These are phyloP conservation scores for Drosophila rufa DNA, from an alignment of 1,140 invertebrate species.

Conservation along the genomic window DNA sequence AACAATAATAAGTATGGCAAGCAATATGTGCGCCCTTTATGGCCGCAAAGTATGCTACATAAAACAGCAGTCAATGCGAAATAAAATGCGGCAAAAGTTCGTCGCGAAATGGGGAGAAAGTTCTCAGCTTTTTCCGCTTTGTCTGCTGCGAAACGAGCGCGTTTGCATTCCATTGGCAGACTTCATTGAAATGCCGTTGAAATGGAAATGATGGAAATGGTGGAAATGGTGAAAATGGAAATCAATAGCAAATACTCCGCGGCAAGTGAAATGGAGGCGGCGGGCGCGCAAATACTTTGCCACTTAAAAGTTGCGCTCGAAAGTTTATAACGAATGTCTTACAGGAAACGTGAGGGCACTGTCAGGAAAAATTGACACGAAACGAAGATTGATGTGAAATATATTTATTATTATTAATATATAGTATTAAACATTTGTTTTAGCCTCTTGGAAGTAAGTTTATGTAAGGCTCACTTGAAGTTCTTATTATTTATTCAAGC, in stretches of 20 bases:
- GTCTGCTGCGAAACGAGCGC: constrained; percentile 35
- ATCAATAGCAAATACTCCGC: constrained; percentile 37
- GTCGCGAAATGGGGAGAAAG: constrained; percentile 6
- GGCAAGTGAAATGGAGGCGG: constrained; percentile 28
- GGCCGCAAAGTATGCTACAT: constrained; percentile 70
- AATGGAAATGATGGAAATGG: constrained; percentile 32
- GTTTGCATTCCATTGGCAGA: constrained; percentile 27
- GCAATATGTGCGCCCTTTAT: constrained; percentile 66
- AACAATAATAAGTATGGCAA: constrained; percentile 37
- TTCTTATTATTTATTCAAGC: background rate
- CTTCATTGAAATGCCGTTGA: constrained; percentile 23
- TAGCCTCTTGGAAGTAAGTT: background rate
- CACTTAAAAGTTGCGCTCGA: constrained; percentile 39
- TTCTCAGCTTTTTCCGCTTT: constrained; percentile 20
- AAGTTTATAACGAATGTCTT: constrained; percentile 37
- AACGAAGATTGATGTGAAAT: background rate
- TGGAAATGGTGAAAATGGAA: constrained; percentile 30
- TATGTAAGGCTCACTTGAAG: background rate
- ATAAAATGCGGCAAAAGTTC: constrained; percentile 23
- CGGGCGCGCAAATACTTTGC: constrained; percentile 33
- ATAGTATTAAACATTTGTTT: background rate
- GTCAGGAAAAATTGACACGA: background rate
- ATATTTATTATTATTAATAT: background rate
- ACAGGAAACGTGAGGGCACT: background rate
- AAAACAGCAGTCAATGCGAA: constrained; percentile 65